Conservation (phyloP, 2,797 vertebrate genomes). For the Cichlasoma orientale region DNA sequence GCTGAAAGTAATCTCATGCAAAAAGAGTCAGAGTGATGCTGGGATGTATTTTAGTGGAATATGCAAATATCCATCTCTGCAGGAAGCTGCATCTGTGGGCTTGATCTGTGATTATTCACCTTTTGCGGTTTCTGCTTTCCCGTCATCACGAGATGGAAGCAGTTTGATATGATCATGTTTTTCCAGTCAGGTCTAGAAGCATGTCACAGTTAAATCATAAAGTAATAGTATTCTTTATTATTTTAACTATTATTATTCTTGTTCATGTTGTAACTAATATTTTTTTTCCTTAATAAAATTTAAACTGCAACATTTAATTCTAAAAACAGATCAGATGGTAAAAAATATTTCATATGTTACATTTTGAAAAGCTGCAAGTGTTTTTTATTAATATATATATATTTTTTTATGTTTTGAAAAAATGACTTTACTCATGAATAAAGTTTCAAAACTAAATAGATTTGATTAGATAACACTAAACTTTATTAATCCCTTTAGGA, state of each 20-base stretch:
- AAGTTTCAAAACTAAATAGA: too few relatives aligned
- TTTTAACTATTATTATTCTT: too few relatives aligned
- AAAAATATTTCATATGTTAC: too few relatives aligned
- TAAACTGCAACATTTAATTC: neutral
- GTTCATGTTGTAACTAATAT: too few relatives aligned
- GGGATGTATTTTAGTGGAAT: neutral
- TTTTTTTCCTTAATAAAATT: too few relatives aligned
- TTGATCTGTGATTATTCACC: neutral
- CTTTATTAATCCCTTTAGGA: too few relatives aligned
- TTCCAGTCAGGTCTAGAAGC: neutral
- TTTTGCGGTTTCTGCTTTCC: neutral
- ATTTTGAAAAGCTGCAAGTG: too few relatives aligned
- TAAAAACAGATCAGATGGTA: too few relatives aligned
- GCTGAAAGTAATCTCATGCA: neutral
- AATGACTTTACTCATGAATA: too few relatives aligned
- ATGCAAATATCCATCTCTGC: neutral
- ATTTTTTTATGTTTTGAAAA: too few relatives aligned
- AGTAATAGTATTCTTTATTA: neutral
- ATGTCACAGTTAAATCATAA: neutral
- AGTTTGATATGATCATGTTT: neutral
- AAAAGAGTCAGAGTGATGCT: neutral
- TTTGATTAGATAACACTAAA: too few relatives aligned
- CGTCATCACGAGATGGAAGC: neutral
- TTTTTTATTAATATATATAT: too few relatives aligned
- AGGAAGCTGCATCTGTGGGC: neutral